Percentiles rank a stretch among this genome's conserved stretches.
phyloP scores from a whole-genome alignment of 2,888 invertebrate species.

The Papilio protenor region DNA sequence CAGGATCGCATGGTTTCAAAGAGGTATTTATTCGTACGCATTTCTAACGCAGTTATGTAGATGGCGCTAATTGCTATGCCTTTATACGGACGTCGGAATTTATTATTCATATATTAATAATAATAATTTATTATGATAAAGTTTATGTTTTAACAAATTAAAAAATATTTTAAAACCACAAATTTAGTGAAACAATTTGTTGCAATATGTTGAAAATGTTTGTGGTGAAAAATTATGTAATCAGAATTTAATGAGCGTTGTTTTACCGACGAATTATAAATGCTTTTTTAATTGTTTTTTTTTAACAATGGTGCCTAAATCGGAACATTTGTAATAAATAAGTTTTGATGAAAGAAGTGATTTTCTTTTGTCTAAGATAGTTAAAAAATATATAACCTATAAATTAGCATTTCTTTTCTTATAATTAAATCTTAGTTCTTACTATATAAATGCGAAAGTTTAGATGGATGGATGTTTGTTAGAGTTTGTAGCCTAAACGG shows the following conservation, averaged over 20 bases:
- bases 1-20: slow-evolving; percentile 48
- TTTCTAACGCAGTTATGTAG: slow-evolving; percentile 22
- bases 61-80: slow-evolving; percentile 31
- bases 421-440: too few relatives aligned
- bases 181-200: background rate
- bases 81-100: background rate
- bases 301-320: background rate
- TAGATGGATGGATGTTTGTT: too few relatives aligned
- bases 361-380: background rate
- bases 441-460: too few relatives aligned
- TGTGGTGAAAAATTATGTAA: background rate
- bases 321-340: too few relatives aligned
- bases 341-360: too few relatives aligned
- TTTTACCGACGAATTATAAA: background rate
- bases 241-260: background rate
- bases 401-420: background rate
- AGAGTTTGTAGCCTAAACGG: too few relatives aligned
- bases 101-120: background rate
- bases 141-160: background rate
- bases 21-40: slow-evolving; percentile 25
- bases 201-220: background rate
- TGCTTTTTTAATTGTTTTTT: background rate
- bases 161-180: background rate
- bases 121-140: too few relatives aligned
- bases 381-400: background rate